Conservation (phyloP, 2,888 invertebrate genomes). For the Troides helena region DNA sequence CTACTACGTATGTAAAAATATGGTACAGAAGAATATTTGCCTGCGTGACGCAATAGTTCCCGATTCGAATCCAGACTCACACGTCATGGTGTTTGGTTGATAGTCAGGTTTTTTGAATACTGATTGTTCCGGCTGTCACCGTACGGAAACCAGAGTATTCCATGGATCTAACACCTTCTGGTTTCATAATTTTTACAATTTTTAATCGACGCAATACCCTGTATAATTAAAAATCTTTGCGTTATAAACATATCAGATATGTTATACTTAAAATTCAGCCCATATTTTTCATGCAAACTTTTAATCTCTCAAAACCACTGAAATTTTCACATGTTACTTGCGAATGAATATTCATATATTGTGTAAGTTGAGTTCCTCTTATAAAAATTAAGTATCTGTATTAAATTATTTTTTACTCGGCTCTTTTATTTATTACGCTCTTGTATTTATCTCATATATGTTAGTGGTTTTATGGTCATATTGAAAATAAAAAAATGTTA, state of each 20-base stretch:
- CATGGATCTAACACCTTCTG: no score
- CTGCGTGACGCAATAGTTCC: not conserved
- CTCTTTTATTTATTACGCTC: not conserved
- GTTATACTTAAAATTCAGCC: not conserved
- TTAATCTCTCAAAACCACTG: not conserved
- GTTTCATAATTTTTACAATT: no score
- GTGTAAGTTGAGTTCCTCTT: not conserved
- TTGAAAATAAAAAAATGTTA: not conserved
- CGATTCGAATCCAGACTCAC: no score
- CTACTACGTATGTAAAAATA: not conserved
- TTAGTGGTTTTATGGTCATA: not conserved
- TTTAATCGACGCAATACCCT: no score
- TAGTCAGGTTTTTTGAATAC: no score
- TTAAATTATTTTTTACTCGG: not conserved
- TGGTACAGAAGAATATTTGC: not conserved
- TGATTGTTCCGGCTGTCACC: no score
- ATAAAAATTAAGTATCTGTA: not conserved
- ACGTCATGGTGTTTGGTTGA: no score
- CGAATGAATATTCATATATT: constrained; percentile 1
- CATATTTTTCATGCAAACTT: not conserved
- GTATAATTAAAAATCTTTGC: no score
- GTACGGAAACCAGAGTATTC: no score
- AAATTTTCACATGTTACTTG: not conserved
- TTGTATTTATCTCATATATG: no score
- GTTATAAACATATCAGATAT: not conserved